Conservation (phyloP, 2,888 invertebrate genomes). For the Epinotia demarniana region DNA sequence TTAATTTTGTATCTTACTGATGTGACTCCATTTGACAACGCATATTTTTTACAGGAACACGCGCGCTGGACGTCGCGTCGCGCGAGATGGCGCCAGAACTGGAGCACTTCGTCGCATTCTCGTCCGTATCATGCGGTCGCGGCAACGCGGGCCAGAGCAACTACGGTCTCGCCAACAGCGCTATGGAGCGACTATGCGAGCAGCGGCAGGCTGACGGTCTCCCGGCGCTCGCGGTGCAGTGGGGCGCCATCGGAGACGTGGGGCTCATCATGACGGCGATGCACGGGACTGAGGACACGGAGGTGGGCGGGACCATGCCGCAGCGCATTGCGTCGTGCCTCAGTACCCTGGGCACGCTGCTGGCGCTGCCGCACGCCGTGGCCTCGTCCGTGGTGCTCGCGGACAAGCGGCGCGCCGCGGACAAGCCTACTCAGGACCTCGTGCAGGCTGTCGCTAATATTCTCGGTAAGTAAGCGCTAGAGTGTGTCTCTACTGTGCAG, state of each 20-base stretch:
- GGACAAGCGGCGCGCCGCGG: slow-evolving; percentile 89
- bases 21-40: too few relatives aligned
- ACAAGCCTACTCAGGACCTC: slow-evolving; percentile 83
- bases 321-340: slow-evolving; percentile 98
- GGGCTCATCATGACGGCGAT: slow-evolving; percentile 96
- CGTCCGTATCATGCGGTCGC: slow-evolving; percentile 97
- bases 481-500: too few relatives aligned
- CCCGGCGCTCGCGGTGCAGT: slow-evolving; percentile 96
- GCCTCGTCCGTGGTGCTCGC: slow-evolving; percentile 94
- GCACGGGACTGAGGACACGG: slow-evolving; percentile 94
- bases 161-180: slow-evolving; percentile 98
- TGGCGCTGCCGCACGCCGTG: slow-evolving; percentile 94
- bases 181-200: slow-evolving; percentile 98
- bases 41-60: slow-evolving; percentile 82
- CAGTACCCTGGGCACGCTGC: slow-evolving; percentile 93
- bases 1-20: too few relatives aligned
- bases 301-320: slow-evolving; percentile 92
- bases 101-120: slow-evolving; percentile 98
- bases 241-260: slow-evolving; percentile 99
- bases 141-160: slow-evolving; percentile 99
- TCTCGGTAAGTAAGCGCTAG: slow-evolving; percentile 82
- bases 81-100: slow-evolving; percentile 91
- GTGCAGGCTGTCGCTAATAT: slow-evolving; percentile 94
- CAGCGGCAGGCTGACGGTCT: slow-evolving; percentile 92
- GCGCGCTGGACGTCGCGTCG: slow-evolving; percentile 91